Evolutionary conservation across 2,797 vertebrate species (phyloP).

Genomic region (Enteromius argenteus): DNA sequence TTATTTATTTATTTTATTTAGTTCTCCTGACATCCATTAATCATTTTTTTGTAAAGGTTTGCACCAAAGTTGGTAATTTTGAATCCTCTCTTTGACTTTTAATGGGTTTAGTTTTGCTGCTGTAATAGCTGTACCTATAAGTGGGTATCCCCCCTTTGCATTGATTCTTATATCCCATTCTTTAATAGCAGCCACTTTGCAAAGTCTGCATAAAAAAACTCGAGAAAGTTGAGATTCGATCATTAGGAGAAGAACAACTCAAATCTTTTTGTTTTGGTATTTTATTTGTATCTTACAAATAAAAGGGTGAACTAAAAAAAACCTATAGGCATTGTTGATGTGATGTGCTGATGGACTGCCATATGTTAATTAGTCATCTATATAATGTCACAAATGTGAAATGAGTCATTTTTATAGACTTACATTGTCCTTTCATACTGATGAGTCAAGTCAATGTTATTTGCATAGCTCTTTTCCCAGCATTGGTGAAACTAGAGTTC

Average conservation of each 20-base stretch:
- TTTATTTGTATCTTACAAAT: neutral
- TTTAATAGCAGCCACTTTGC: neutral
- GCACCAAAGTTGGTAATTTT: neutral
- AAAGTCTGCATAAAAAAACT: neutral
- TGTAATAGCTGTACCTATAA: neutral
- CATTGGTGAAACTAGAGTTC: neutral
- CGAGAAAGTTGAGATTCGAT: neutral
- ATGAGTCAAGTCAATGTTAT: neutral
- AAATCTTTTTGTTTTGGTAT: neutral
- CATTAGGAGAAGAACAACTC: neutral
- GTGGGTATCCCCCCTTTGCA: neutral
- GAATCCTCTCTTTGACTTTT: neutral
- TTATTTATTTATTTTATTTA: neutral
- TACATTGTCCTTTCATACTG: neutral
- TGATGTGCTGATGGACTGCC: neutral
- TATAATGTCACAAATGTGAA: neutral
- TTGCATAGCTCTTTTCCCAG: neutral
- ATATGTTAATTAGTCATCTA: neutral
- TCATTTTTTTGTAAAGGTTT: neutral
- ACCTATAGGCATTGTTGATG: neutral
- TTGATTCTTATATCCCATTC: neutral
- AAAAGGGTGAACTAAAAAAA: neutral
- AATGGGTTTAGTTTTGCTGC: neutral
- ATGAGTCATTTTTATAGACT: neutral
- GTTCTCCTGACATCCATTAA: neutral